phyloP scores from a whole-genome alignment of 2,888 invertebrate genomes.

The Pelosia muscerda region DNA sequence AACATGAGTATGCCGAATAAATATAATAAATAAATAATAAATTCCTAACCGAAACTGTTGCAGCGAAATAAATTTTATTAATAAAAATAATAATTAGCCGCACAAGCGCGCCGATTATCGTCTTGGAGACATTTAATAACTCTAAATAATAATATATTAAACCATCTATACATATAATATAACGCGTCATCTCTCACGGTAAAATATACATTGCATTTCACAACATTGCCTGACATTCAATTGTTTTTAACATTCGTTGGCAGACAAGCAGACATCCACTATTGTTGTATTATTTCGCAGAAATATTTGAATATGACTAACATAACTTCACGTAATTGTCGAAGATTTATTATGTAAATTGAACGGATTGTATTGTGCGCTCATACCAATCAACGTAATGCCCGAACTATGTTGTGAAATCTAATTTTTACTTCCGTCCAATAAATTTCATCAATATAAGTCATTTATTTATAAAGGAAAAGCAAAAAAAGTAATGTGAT shows the following conservation, averaged over 20 bases:
- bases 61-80: no score
- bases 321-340: background rate
- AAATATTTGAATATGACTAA: background rate
- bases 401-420: background rate
- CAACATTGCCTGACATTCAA: constrained; percentile 18
- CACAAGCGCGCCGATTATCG: no score
- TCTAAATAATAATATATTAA: background rate
- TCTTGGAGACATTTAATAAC: background rate
- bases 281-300: constrained; percentile 5
- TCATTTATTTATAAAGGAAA: background rate
- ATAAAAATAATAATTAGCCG: no score
- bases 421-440: background rate
- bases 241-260: constrained; percentile 7
- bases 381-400: background rate
- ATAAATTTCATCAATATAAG: background rate
- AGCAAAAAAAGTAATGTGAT: background rate
- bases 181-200: background rate
- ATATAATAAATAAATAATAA: no score
- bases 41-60: no score
- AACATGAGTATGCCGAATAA: no score
- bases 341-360: constrained; percentile 8
- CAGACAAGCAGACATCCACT: background rate
- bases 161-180: background rate
- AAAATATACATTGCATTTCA: background rate
- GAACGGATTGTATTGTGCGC: background rate